These are phyloP conservation scores for Beroe forskalii DNA, from an alignment of 37 sponge, comb jelly and placozoan genomes.

Conservation along the genomic window DNA sequence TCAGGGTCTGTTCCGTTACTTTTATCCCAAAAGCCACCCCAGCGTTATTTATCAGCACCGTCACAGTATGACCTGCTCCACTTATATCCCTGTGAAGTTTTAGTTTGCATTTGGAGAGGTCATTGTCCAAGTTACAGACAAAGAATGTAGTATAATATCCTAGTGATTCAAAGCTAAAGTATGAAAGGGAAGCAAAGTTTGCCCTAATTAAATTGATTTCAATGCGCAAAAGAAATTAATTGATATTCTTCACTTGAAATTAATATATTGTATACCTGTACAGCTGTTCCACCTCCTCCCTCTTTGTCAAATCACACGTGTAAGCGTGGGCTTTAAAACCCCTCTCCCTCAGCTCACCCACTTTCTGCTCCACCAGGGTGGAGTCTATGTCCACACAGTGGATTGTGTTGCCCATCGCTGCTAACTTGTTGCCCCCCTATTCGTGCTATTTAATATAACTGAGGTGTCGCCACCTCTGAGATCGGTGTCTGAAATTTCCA, in stretches of 20 bases:
- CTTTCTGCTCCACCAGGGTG: not conserved
- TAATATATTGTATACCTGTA: not conserved
- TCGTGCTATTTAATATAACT: too few species aligned
- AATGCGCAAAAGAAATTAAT: too few species aligned
- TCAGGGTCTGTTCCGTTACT: not conserved
- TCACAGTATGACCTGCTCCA: not conserved
- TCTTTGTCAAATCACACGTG: slow-evolving; percentile 9
- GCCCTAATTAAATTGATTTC: too few species aligned
- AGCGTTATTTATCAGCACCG: not conserved
- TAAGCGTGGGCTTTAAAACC: not conserved
- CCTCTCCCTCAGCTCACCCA: not conserved
- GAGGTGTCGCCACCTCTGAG: too few species aligned
- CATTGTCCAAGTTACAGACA: too few species aligned
- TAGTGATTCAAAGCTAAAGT: too few species aligned
- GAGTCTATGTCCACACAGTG: slow-evolving; percentile 2
- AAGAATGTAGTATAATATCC: too few species aligned
- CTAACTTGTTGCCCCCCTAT: too few species aligned
- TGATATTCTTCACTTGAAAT: too few species aligned
- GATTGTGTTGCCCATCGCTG: slow-evolving; percentile 13
- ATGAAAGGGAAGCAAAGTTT: too few species aligned
- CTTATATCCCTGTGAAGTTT: not conserved
- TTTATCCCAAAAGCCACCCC: not conserved
- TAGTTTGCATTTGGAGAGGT: too few species aligned
- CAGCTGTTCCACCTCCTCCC: not conserved
- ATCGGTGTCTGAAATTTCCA: too few species aligned